Evolutionary conservation across 2,797 vertebrate genomes (phyloP).

Genomic region (Gouania willdenowi): DNA sequence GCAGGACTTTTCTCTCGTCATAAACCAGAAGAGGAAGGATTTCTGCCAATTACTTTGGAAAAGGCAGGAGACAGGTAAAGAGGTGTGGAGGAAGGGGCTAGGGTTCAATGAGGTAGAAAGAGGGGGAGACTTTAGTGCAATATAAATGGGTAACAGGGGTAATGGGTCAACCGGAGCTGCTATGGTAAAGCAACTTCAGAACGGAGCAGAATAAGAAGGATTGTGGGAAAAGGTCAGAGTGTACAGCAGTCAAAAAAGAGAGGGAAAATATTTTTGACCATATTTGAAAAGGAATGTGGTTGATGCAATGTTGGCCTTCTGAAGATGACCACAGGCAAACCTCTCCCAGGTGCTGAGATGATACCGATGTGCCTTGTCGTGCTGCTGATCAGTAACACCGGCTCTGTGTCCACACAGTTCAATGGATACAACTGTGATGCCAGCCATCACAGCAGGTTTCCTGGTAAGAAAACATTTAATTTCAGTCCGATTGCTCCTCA

Average conservation of each 20-base stretch:
- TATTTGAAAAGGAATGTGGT: slow-evolving; percentile 38
- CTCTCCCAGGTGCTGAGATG: slow-evolving; percentile 82
- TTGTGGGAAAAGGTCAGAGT: slow-evolving; percentile 55
- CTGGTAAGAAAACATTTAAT: slow-evolving; percentile 82
- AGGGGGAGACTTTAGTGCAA: slow-evolving; percentile 55
- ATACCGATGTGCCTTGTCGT: slow-evolving; percentile 82
- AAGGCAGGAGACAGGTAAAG: slow-evolving; percentile 41
- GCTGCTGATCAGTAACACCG: slow-evolving; percentile 79
- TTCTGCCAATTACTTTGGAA: slow-evolving; percentile 38
- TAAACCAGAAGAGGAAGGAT: slow-evolving; percentile 75
- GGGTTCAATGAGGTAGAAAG: slow-evolving; percentile 38
- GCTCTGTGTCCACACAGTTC: slow-evolving; percentile 85
- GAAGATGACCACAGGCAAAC: slow-evolving; percentile 54
- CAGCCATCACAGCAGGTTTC: slow-evolving; percentile 94
- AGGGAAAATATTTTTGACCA: slow-evolving; percentile 28
- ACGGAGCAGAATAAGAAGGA: slow-evolving; percentile 48
- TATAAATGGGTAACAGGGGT: slow-evolving; percentile 40
- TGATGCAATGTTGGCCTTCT: slow-evolving; percentile 61
- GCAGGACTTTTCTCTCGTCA: slow-evolving; percentile 72
- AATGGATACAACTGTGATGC: slow-evolving; percentile 97
- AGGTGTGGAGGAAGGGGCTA: slow-evolving; percentile 25
- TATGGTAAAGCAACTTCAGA: slow-evolving; percentile 36
- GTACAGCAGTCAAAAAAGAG: slow-evolving; percentile 6
- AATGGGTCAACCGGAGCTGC: slow-evolving; percentile 32
- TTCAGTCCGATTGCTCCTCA: too few relatives aligned